These are phyloP conservation scores for Spodoptera exigua DNA, from an alignment of 2,888 invertebrate species.

Conservation along the genomic window DNA sequence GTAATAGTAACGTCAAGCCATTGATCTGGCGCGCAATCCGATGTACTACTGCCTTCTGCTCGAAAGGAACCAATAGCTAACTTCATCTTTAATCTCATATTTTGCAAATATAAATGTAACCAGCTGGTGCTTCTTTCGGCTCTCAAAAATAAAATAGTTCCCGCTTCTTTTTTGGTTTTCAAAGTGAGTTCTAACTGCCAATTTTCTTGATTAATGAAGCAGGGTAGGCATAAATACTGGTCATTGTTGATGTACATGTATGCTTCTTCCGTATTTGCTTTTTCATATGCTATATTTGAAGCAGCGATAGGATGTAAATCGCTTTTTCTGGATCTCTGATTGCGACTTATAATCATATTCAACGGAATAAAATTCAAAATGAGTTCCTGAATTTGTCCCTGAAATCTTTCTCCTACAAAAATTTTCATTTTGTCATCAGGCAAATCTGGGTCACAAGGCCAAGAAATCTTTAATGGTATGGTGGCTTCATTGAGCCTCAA, in stretches of 20 bases:
- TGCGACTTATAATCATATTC: conserved; percentile 65
- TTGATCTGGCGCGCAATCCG: conserved; percentile 73
- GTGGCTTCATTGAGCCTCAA: conserved; percentile 80
- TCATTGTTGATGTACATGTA: conserved; percentile 72
- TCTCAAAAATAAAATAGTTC: conserved; percentile 76
- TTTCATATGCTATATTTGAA: conserved; percentile 81
- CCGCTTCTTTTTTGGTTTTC: conserved; percentile 75
- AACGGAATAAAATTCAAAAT: conserved; percentile 83
- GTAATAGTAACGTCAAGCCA: conserved; percentile 80
- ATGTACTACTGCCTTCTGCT: conserved; percentile 76
- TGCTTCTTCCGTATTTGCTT: conserved; percentile 77
- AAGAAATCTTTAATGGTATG: conserved; percentile 66
- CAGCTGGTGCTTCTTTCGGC: conserved; percentile 68
- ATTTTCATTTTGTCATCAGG: conserved; percentile 77
- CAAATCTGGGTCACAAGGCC: conserved; percentile 80
- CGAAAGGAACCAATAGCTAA: conserved; percentile 67
- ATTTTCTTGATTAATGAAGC: conserved; percentile 73
- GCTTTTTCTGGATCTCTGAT: conserved; percentile 50
- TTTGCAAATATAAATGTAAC: conserved; percentile 76
- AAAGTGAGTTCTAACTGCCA: conserved; percentile 81
- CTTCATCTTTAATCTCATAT: conserved; percentile 79
- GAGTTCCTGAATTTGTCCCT: conserved; percentile 84
- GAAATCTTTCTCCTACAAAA: conserved; percentile 80
- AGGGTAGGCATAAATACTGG: conserved; percentile 79
- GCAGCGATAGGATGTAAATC: conserved; percentile 71